A percentile compares a stretch with the other conserved stretches of the same genome.
Conservation (phyloP, 2,797 vertebrate species). For the Clarias platycephalus region DNA sequence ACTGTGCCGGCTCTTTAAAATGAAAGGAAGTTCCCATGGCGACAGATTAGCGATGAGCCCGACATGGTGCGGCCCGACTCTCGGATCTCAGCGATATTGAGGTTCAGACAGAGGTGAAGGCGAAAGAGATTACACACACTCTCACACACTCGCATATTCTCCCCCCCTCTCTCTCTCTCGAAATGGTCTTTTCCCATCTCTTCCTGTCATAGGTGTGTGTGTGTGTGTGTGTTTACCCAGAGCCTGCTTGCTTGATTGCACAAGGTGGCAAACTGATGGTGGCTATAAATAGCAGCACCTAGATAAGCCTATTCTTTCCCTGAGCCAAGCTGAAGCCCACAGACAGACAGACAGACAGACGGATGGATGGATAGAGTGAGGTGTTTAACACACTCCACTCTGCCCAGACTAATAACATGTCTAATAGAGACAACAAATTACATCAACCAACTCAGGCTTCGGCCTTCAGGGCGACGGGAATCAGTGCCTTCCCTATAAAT, state of each 20-base stretch:
- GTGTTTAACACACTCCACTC: background rate
- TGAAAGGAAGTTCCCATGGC: conserved; percentile 50
- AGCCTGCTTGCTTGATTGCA: conserved; percentile 50
- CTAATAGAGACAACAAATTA: background rate
- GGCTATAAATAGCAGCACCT: conserved; percentile 63
- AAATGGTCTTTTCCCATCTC: conserved; percentile 1
- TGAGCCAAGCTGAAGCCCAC: conserved; percentile 26
- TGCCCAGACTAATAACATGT: background rate
- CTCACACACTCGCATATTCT: background rate
- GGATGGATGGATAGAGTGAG: conserved; percentile 26
- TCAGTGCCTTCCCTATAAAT: background rate
- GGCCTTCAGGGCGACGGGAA: background rate
- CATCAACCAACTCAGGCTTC: background rate
- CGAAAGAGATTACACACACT: conserved; percentile 54
- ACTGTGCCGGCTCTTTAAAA: conserved; percentile 39
- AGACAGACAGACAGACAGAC: background rate
- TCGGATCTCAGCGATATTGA: conserved; percentile 42
- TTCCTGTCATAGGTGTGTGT: conserved; percentile 28
- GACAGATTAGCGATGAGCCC: conserved; percentile 57
- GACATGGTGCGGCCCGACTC: conserved; percentile 46
- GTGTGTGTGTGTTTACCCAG: conserved; percentile 50
- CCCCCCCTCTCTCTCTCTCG: conserved; percentile 29
- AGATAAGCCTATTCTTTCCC: conserved; percentile 44
- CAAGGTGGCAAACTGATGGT: conserved; percentile 54
- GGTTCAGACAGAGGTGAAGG: conserved; percentile 59